These are phyloP conservation scores for Momotus momota DNA, from an alignment of 2,797 vertebrate genomes.

Conservation along the genomic window DNA sequence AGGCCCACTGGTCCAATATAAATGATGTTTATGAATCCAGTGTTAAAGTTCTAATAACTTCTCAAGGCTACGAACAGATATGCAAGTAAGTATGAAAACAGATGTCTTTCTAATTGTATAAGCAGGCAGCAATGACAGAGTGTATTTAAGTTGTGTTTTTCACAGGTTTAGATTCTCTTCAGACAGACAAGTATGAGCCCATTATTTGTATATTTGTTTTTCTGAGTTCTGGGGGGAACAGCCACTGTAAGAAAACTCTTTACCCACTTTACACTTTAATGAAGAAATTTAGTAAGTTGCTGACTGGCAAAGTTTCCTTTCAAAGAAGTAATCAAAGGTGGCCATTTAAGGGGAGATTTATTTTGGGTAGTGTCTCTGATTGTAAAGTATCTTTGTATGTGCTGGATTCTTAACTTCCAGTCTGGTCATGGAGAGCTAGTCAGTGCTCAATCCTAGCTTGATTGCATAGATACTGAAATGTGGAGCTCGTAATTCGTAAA, in stretches of 20 bases:
- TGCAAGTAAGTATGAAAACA: constrained; percentile 91
- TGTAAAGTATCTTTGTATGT: neutral
- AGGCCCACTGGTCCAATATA: constrained; percentile 99
- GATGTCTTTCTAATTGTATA: neutral
- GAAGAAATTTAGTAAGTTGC: neutral
- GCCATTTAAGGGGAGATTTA: fast-evolving
- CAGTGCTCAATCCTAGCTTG: neutral
- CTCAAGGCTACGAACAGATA: constrained; percentile 98
- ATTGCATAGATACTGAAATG: neutral
- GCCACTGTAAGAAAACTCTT: neutral
- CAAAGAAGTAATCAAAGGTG: neutral
- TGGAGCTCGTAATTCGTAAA: neutral
- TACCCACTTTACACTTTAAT: neutral
- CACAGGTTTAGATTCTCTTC: neutral
- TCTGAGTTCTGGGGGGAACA: neutral
- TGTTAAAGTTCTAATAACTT: constrained; percentile 98
- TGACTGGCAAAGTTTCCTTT: neutral
- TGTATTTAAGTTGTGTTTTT: neutral
- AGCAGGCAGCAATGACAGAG: neutral
- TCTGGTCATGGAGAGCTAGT: neutral
- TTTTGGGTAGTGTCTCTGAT: neutral
- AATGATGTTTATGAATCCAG: constrained; percentile 98
- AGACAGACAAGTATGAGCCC: neutral
- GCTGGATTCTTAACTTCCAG: neutral
- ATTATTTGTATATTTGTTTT: neutral